Conservation (phyloP, 2,888 invertebrate species). For the Lamellibrachia columna region DNA sequence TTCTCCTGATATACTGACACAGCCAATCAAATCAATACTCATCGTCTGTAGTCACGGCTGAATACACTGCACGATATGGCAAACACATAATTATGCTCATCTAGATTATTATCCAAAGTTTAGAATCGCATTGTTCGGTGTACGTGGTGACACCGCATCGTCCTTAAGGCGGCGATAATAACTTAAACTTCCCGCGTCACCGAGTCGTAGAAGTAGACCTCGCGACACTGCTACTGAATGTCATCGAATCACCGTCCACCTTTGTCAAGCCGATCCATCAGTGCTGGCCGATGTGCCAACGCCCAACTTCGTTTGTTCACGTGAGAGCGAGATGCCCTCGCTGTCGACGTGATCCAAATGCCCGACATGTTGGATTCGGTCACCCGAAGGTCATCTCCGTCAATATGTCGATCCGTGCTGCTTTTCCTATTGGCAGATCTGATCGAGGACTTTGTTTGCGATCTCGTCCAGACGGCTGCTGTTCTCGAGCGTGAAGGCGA, state of each 20-base stretch:
- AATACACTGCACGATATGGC: constrained; percentile 12
- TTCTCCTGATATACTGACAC: not conserved
- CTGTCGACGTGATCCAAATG: not conserved
- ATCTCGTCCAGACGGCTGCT: not conserved
- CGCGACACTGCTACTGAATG: not conserved
- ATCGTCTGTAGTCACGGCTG: not conserved
- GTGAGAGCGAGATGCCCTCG: not conserved
- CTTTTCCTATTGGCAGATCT: not conserved
- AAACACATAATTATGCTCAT: constrained; percentile 12
- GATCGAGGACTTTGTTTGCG: not conserved
- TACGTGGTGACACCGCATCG: not conserved
- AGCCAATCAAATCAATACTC: constrained; percentile 4
- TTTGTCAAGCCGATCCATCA: not conserved
- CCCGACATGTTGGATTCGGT: not conserved
- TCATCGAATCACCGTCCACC: not conserved
- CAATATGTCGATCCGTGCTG: not conserved
- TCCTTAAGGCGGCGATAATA: not conserved
- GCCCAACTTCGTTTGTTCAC: constrained; percentile 16
- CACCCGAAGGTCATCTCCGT: not conserved
- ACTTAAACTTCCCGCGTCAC: constrained; percentile 1
- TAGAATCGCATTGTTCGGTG: not conserved
- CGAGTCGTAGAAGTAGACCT: not conserved
- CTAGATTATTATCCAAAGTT: constrained; percentile 1
- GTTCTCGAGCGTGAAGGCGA: not conserved
- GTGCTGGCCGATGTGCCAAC: not conserved